These are phyloP conservation scores for Corapipo altera DNA, from an alignment of 2,113 vertebrate species.

Conservation along the genomic window DNA sequence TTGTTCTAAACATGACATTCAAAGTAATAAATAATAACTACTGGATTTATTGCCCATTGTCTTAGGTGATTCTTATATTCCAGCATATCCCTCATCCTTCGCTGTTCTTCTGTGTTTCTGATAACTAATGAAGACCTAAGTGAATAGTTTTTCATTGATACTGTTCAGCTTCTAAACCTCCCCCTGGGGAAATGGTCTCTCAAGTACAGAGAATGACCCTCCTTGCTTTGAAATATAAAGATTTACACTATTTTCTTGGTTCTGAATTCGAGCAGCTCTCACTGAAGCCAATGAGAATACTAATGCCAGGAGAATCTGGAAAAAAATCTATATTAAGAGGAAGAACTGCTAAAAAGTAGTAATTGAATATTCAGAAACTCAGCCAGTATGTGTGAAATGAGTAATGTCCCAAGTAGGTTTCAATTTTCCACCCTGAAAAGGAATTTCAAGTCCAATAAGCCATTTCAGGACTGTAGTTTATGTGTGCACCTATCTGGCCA, in stretches of 20 bases:
- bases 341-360: not conserved
- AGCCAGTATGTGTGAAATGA: not conserved
- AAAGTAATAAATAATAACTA: not conserved
- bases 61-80: not conserved
- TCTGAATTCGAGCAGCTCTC: not conserved
- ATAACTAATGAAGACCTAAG: not conserved
- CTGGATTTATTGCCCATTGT: not conserved
- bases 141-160: not conserved
- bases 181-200: not conserved
- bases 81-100: not conserved
- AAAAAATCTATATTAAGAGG: not conserved
- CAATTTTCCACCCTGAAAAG: not conserved
- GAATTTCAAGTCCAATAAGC: not conserved
- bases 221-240: not conserved
- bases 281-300: not conserved
- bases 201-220: not conserved
- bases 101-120: not conserved
- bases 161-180: not conserved
- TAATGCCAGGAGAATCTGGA: not conserved
- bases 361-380: not conserved
- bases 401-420: not conserved
- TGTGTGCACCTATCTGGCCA: accelerated
- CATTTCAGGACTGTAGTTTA: not conserved
- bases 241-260: not conserved
- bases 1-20: not conserved